Evolutionary conservation across 1,140 invertebrate genomes (phyloP).

Genomic region (Drosophila persimilis): DNA sequence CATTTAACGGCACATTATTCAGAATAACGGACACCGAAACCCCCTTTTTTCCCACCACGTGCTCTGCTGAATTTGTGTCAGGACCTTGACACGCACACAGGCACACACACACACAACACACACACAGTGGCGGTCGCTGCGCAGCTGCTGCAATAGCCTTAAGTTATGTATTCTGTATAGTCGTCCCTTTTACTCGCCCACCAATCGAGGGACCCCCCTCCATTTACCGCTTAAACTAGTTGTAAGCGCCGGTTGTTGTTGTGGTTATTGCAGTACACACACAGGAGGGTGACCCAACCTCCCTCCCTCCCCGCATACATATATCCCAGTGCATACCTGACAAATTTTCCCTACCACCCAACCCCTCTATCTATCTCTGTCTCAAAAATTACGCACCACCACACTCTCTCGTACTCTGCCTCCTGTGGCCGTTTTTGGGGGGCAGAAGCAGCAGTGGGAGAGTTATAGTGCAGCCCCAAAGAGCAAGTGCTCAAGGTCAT

Average conservation of each 20-base stretch:
- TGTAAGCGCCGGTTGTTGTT: slow-evolving; percentile 61
- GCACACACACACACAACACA: neutral
- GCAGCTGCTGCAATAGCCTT: slow-evolving; percentile 36
- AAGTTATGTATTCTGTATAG: slow-evolving; percentile 52
- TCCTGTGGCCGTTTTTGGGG: neutral
- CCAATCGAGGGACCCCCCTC: neutral
- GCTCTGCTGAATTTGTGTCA: slow-evolving; percentile 62
- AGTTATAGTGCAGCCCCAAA: slow-evolving; percentile 25
- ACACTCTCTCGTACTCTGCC: no score
- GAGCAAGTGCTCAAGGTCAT: slow-evolving; percentile 29
- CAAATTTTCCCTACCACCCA: slow-evolving; percentile 20
- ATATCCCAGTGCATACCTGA: slow-evolving; percentile 42
- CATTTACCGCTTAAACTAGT: slow-evolving; percentile 32
- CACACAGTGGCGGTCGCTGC: neutral
- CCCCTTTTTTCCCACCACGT: slow-evolving; percentile 41
- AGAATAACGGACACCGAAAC: slow-evolving; percentile 25
- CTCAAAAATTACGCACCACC: neutral
- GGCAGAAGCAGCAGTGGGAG: slow-evolving; percentile 11
- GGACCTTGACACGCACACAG: slow-evolving; percentile 57
- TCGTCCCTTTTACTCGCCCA: slow-evolving; percentile 16
- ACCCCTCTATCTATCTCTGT: slow-evolving; percentile 6
- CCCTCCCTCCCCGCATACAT: slow-evolving; percentile 3
- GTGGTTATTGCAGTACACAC: slow-evolving; percentile 27
- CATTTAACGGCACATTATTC: slow-evolving; percentile 45
- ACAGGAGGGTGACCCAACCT: neutral